Base-by-base conservation (phyloP, 2,888 invertebrate genomes). In the Amphipoea oculea region DNA sequence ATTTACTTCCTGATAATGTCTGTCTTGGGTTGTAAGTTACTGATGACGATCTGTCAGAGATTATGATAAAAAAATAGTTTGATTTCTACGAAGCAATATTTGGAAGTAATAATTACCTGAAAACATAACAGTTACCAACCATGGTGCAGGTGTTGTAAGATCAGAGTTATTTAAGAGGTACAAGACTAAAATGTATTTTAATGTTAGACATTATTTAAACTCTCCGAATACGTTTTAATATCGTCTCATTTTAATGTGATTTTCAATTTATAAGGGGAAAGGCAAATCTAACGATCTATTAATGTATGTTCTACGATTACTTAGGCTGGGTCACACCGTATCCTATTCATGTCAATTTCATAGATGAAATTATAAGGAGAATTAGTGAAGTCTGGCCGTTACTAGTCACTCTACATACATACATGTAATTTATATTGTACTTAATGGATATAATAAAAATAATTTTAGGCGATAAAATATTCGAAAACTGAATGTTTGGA, bases 331-430 rank as follows among this genome's bases (percentile, higher is more conserved):
- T 86, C 79, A 91, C 84, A 81, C 88, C 84, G 86, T 89, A 88
- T 87, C 89, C 86, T 91, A 90, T 87, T 88, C 84, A 85, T 81
- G 88, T 88, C 89, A 89, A 87, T 87, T 83, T 88, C 83, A 85
- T 87, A 86, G 90, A 89, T 87, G 82, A 91, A 90, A 94, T 94
- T 90, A 83, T 86, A 90, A 89, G 87, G 78, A 65, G 85, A 88
- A 82, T 89, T 89, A 90, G 84, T 90, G 76, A 76, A 88, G 85
- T 87, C 88, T 92, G 82, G 91, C 84, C 81, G 91, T 89, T 88
- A 82, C 88, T 89, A 90, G 86, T 86, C 80, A 83, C 96, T 96
- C 96, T 96, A 95, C 96, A 96, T 96, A 96, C 96, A 96, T 96
- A 95, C 94, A 94, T 94, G 91, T 93, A 93, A 92, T 90, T 89